Evolutionary conservation across 2,113 vertebrate species (phyloP), one percentile per base, ranked within the genome.

Genomic region (Chaetodon auriga): DNA sequence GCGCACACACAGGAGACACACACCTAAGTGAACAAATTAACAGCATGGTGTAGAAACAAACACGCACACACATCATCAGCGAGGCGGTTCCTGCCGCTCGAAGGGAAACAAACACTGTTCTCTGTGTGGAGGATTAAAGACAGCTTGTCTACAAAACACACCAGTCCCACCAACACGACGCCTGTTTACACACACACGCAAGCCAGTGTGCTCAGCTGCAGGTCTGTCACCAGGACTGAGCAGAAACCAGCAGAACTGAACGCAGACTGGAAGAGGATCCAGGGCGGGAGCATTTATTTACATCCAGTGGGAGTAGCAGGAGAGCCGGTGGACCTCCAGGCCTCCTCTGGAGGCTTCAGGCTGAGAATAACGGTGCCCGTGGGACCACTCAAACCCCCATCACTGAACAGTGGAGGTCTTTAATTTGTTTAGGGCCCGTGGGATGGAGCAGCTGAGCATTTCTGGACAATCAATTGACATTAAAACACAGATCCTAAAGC

Each of bases 201-300:
- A 7, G 10, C 19, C 0, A 36, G 73, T 63, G 81, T 81, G 43
- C 74, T 81, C 87, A 87, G 85, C 82, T 87, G 90, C 76, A 61
- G 72, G 61, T 78, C 36, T 81, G 54, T 86, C 83, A 80, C 45
- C 1, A 7, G 21, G 86, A n/a, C 13, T 7, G 30, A 46, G 36
- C 12, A 63, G 60, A 68, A 13, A 12, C 68, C 30, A 49, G 46
- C 6, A 62, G 76, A 84, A 58, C 1, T 9, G 53, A 53, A n/a
- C n/a, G 8, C 19, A 53, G 21, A 55, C 10, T 15, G 25, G 38
- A 45, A 2, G 25, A 46, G n/a, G 38, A 46, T 43, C 23, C 36
- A 23, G 38, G 7, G 12, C 19, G 68, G 19, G 38, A 0, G 49
- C 78, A 81, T 84, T 75, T 84, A 87, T 87, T 19, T 19, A 18